Percentiles rank a stretch among this genome's conserved stretches.
phyloP scores from a whole-genome alignment of 2,113 vertebrate genomes.

The Dendrocopos noguchii region DNA sequence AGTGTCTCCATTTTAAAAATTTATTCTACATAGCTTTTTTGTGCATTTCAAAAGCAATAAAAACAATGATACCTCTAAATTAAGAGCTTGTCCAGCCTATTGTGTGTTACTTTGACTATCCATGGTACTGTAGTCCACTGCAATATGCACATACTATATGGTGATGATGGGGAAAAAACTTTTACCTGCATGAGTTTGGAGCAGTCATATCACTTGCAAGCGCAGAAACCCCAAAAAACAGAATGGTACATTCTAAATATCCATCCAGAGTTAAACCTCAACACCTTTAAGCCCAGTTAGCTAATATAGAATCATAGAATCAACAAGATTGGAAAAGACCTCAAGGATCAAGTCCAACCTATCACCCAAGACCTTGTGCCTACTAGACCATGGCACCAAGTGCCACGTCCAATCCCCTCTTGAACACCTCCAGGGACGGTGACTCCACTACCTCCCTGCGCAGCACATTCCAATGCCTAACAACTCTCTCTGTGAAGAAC shows the following conservation, averaged over 20 bases:
- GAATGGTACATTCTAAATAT: neutral
- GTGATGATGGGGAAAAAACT: neutral
- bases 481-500: too few relatives aligned
- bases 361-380: too few relatives aligned
- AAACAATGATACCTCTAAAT: neutral
- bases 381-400: too few relatives aligned
- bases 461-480: too few relatives aligned
- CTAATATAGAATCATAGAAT: neutral
- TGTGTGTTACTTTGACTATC: neutral
- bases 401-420: too few relatives aligned
- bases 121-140: neutral
- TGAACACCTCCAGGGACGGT: too few relatives aligned
- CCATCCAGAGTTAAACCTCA: neutral
- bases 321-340: too few relatives aligned
- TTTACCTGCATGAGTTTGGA: neutral
- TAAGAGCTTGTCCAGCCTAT: neutral
- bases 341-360: too few relatives aligned
- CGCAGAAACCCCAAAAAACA: neutral
- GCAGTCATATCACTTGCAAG: neutral
- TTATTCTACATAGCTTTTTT: neutral
- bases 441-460: too few relatives aligned
- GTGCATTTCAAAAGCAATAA: neutral
- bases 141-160: fast-evolving
- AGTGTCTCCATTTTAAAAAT: neutral
- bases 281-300: neutral